These are phyloP conservation scores for Ceryle rudis DNA, from an alignment of 2,797 vertebrate species.

Conservation along the genomic window DNA sequence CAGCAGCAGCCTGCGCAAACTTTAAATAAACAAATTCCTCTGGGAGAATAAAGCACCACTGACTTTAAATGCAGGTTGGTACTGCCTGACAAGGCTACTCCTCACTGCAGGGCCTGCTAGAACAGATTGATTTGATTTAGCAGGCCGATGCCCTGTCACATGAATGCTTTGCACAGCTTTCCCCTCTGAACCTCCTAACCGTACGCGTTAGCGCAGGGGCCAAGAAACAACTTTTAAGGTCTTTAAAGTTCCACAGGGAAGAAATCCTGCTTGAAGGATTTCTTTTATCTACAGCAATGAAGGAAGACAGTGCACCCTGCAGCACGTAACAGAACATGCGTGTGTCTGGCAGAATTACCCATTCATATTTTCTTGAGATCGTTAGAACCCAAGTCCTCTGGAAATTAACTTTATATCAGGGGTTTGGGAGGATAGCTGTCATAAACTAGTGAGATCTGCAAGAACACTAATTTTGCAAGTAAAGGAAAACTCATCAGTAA, in stretches of 20 bases:
- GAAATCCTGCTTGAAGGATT: not conserved
- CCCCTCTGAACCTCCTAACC: not conserved
- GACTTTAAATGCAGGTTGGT: not conserved
- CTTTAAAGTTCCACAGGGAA: not conserved
- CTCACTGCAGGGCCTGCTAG: not conserved
- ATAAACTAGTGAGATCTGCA: not conserved
- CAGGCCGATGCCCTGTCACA: not conserved
- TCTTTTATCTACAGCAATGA: not conserved
- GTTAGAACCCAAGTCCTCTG: not conserved
- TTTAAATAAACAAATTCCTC: not conserved
- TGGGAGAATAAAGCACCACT: not conserved
- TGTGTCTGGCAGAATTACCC: not conserved
- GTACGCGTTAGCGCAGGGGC: not conserved
- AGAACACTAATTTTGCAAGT: not conserved
- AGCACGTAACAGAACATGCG: accelerated
- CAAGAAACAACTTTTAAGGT: not conserved
- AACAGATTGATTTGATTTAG: too few species aligned
- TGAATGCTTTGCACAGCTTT: not conserved
- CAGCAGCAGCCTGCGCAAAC: not conserved
- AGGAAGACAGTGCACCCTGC: not conserved
- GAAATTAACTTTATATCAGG: not conserved
- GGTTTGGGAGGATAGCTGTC: not conserved
- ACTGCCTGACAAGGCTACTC: not conserved
- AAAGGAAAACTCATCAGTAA: not conserved
- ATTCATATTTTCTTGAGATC: not conserved